Percentiles rank a stretch among this genome's conserved stretches.
phyloP scores from a whole-genome alignment of 1,140 invertebrate genomes.

The Pectinophora gossypiella region DNA sequence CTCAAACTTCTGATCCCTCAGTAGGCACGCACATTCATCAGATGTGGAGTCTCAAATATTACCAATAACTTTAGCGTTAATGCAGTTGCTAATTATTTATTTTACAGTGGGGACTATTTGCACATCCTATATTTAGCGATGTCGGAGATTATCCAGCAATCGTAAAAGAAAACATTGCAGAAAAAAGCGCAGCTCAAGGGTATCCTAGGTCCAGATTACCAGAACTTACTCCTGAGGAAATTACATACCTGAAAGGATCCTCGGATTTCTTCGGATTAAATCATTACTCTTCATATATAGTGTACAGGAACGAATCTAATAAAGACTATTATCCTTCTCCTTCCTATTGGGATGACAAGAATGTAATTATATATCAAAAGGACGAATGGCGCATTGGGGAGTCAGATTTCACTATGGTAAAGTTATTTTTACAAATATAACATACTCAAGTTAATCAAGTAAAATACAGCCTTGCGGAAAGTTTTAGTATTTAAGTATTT shows the following conservation, averaged over 20 bases:
- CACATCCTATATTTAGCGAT: slow-evolving; percentile 75
- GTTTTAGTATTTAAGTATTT: no score
- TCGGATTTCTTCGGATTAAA: slow-evolving; percentile 79
- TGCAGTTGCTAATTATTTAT: no score
- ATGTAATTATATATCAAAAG: not conserved
- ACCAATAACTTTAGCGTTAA: no score
- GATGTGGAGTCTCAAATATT: not conserved
- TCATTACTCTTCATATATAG: slow-evolving; percentile 57
- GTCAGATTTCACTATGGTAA: no score
- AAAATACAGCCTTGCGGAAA: no score
- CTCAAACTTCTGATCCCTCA: no score
- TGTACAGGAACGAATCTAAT: not conserved
- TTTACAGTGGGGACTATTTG: slow-evolving; percentile 43
- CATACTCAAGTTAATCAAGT: no score
- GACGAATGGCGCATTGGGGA: not conserved
- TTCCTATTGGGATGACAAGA: not conserved
- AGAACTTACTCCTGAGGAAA: slow-evolving; percentile 48
- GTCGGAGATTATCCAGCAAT: slow-evolving; percentile 77
- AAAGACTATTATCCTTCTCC: not conserved
- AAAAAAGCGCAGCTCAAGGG: slow-evolving; percentile 68
- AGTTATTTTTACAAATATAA: no score
- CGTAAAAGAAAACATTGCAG: slow-evolving; percentile 72
- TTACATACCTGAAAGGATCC: slow-evolving; percentile 44
- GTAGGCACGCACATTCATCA: no score
- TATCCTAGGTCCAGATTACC: slow-evolving; percentile 56